Base-by-base conservation (phyloP, 2,888 invertebrate genomes). In the Papilio gigon region DNA sequence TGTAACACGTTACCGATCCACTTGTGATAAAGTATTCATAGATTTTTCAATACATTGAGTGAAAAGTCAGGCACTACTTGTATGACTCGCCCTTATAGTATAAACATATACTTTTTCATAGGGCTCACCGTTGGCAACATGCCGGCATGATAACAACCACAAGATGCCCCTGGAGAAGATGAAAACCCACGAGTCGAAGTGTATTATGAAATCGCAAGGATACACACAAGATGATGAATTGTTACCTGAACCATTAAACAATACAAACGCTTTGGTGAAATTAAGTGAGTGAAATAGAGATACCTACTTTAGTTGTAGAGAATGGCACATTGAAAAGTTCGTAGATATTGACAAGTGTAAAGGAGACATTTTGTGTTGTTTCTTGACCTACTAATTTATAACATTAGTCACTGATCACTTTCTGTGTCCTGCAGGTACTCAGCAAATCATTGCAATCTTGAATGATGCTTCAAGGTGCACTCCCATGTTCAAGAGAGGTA, bases 401-500 rank as follows among this genome's bases (percentile, higher is more conserved):
- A 47, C 30, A 50, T 30, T 37, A 63, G n/a, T n/a, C n/a, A n/a
- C n/a, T n/a, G n/a, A n/a, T n/a, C n/a, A n/a, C 44, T 44, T 70
- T 47, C 62, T 42, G 58, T 42, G 68, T 37, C 70, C 81, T 84
- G 67, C 82, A 90, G 90, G 69, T 69, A 78, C 80, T 72, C 76
- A 80, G 68, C 80, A 85, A 40, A 85, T 89, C 56, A 64, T 74
- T 61, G 67, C 81, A n/a, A 86, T 90, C 59, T 82, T 89, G 71
- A 76, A 80, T 27, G 74, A 77, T 72, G 87, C 89, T 33, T 77
- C 84, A 11, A 71, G 72, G 70, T 67, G 62, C 14, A 80, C 89
- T 70, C 79, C 83, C 58, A 69, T 71, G 40, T 89, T 90, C 60
- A 84, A 80, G 72, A 88, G 71, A 88, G 89, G 90, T 91, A 86